Percentiles rank a stretch among this genome's conserved stretches.
phyloP scores from a whole-genome alignment of 2,888 invertebrate genomes.

The Tetropium fuscum region DNA sequence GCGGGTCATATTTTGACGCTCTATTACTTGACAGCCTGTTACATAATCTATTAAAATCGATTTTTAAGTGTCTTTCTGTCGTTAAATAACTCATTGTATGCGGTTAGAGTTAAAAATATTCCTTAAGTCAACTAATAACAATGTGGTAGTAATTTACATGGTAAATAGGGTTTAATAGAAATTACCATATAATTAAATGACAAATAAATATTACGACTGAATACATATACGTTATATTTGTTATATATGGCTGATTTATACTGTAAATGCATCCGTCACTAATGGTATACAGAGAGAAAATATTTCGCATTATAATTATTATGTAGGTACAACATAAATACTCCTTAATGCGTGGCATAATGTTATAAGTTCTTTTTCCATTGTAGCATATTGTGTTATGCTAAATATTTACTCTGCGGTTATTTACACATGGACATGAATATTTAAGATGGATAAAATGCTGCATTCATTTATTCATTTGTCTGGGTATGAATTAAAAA shows the following conservation, averaged over 20 bases:
- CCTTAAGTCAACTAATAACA: conserved; percentile 26
- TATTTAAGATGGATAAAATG: conserved; percentile 4
- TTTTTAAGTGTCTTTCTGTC: too few species aligned
- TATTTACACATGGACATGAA: conserved; percentile 5
- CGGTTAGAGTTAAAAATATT: conserved; percentile 21
- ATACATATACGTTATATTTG: conserved; percentile 18
- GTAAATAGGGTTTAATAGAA: conserved; percentile 32
- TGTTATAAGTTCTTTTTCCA: neutral
- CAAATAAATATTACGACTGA: conserved; percentile 43
- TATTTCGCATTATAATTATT: conserved; percentile 19
- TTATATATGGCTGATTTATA: conserved; percentile 14
- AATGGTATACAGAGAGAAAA: conserved; percentile 23
- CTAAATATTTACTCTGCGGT: neutral
- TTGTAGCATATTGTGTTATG: conserved; percentile 10
- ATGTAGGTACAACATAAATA: conserved; percentile 11
- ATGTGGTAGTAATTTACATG: conserved; percentile 31
- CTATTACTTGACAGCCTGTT: too few species aligned
- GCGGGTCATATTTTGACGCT: too few species aligned
- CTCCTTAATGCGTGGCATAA: conserved; percentile 9
- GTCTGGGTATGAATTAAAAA: too few species aligned
- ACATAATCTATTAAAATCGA: too few species aligned
- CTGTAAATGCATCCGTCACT: conserved; percentile 15
- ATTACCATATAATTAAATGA: conserved; percentile 50
- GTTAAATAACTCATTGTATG: conserved; percentile 2
- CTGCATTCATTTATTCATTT: too few species aligned